Conservation (phyloP, 2,888 invertebrate genomes). For the Pachycephus smyrnensis region DNA sequence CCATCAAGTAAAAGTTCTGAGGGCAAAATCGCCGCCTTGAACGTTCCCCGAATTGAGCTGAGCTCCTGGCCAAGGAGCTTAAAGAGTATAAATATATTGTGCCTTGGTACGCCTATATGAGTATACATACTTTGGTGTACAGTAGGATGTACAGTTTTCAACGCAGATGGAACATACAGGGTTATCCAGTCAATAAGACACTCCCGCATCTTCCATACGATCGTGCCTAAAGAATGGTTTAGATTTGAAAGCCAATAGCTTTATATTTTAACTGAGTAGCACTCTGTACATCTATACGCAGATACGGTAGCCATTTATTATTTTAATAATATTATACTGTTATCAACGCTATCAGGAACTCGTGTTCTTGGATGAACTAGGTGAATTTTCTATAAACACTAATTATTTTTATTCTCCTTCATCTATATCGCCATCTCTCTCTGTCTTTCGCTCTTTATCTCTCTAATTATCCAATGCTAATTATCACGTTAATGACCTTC, state of each 20-base stretch:
- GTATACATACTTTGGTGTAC: not conserved
- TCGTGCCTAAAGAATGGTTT: not conserved
- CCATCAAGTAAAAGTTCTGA: not conserved
- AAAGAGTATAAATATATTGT: not conserved
- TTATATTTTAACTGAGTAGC: not conserved
- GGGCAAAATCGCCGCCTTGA: not conserved
- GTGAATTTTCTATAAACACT: not conserved
- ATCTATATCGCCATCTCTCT: too few species aligned
- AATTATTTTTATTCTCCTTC: not conserved
- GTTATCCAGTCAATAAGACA: not conserved
- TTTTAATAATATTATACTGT: not conserved
- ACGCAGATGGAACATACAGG: not conserved
- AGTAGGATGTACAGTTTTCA: not conserved
- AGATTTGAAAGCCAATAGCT: not conserved
- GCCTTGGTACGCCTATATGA: not conserved
- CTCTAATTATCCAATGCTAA: not conserved
- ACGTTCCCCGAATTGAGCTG: not conserved
- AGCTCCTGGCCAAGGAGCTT: not conserved
- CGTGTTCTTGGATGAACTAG: not conserved
- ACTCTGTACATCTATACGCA: not conserved
- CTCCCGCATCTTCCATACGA: not conserved
- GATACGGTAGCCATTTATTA: not conserved
- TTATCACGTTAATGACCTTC: constrained; percentile 61
- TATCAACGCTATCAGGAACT: not conserved
- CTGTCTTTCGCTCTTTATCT: not conserved